These are phyloP conservation scores for Drosophila sp. DNA, from an alignment of 1,140 invertebrate species.

Conservation along the genomic window DNA sequence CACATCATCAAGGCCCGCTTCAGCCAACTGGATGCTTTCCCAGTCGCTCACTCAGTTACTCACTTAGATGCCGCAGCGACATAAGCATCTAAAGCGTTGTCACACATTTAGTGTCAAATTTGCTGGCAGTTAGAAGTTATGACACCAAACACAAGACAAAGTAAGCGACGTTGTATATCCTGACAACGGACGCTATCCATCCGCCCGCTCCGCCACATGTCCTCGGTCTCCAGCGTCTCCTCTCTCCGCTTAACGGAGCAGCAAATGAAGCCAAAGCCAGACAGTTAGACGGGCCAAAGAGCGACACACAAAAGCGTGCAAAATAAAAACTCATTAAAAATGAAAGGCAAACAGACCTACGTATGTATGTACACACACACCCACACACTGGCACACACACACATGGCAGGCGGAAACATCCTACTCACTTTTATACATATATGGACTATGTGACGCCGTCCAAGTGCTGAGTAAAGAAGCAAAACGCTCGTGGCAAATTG, in stretches of 20 bases:
- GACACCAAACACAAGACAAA: slow-evolving; percentile 64
- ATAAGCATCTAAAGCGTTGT: slow-evolving; percentile 59
- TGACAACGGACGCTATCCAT: slow-evolving; percentile 34
- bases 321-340: slow-evolving; percentile 81
- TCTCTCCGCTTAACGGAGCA: slow-evolving; percentile 10
- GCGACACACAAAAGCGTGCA: slow-evolving; percentile 60
- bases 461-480: slow-evolving; percentile 69
- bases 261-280: slow-evolving; percentile 36
- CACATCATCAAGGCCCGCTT: slow-evolving; percentile 13
- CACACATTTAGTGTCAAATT: slow-evolving; percentile 73
- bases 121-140: slow-evolving; percentile 70
- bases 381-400: slow-evolving; percentile 30
- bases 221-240: background rate
- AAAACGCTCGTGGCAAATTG: slow-evolving; percentile 64
- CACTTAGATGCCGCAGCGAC: slow-evolving; percentile 52
- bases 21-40: background rate
- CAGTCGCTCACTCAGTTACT: slow-evolving; percentile 5
- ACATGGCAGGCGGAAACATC: slow-evolving; percentile 15
- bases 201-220: background rate
- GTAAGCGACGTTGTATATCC: slow-evolving; percentile 53
- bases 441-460: slow-evolving; percentile 32
- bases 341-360: slow-evolving; percentile 57
- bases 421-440: slow-evolving; percentile 22
- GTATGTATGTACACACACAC: slow-evolving; percentile 28
- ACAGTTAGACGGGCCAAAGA: slow-evolving; percentile 54